Conservation (phyloP, 2,888 invertebrate genomes). For the Mythimna pallens region DNA sequence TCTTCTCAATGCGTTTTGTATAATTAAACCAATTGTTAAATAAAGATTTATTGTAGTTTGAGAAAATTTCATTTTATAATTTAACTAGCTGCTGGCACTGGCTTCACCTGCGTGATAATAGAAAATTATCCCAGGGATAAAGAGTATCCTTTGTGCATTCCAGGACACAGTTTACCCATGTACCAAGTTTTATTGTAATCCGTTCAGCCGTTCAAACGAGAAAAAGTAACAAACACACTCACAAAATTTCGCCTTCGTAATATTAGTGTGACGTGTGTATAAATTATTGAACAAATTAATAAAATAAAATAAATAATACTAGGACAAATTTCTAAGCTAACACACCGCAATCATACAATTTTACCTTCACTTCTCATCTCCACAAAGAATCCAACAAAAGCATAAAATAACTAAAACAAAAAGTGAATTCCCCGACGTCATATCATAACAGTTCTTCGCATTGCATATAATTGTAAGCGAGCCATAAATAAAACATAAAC, state of each 20-base stretch:
- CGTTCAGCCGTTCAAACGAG: too few species aligned
- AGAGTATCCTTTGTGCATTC: too few species aligned
- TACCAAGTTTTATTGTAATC: too few species aligned
- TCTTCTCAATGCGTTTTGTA: neutral
- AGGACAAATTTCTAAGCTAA: neutral
- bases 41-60: neutral
- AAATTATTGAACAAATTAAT: too few species aligned
- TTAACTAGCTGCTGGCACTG: too few species aligned
- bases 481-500: slow-evolving; percentile 64
- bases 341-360: neutral
- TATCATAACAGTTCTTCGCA: slow-evolving; percentile 40
- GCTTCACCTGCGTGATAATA: too few species aligned
- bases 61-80: neutral
- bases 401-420: slow-evolving; percentile 17
- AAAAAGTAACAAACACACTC: too few species aligned
- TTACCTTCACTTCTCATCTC: neutral
- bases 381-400: neutral
- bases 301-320: neutral
- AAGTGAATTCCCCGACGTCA: slow-evolving; percentile 10
- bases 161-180: too few species aligned
- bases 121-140: too few species aligned
- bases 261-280: too few species aligned
- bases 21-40: too few species aligned
- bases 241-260: too few species aligned
- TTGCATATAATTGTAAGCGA: slow-evolving; percentile 62